Evolutionary conservation across 37 sponge, comb jelly and placozoan species (phyloP), one percentile per base, ranked within the genome.

Genomic region (Oscarella lobularis): DNA sequence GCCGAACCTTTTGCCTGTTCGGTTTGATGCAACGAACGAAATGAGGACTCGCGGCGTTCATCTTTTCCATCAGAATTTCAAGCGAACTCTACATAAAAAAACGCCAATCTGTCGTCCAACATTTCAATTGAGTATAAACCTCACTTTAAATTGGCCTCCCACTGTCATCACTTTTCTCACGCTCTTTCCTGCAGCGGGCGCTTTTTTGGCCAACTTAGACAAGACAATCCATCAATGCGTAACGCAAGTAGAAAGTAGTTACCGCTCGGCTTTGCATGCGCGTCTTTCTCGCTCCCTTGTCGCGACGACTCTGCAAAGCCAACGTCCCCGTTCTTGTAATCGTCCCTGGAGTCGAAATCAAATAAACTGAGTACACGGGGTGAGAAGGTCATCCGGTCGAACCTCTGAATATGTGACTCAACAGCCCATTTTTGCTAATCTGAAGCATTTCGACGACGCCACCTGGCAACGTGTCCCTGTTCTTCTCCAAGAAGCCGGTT

Each of bases 11-110:
- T 37, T 31, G 33, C 20, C 66, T 76, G 73, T 85, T 89, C 9
- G 90, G 90, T 67, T 83, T 89, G 75, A 89, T 85, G 78, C 90
- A 89, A 38, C 90, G 86, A 1, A 89, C 67, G 66, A 89, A 89
- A 68, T 89, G 90, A 74, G 90, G 90, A 4, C 66, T 73, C 36
- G 81, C 81, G 20, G 41, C 71, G 39, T 74, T 89, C 84, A 89
- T 83, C 84, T 89, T 89, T 79, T 89, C 90, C 55, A 85, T 83
- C 79, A 89, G 55, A 33, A 89, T 83, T 38, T 66, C 73, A 3
- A 89, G 81, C 9, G 90, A 89, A 48, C 79, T 85, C 88, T 83
- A 31, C 27, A 2, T 5, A 32, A n/a, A 34, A 27, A 20, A 48
- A 48, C 60, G 20, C 9, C 60, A 48, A 48, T 27, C 9, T 48